Percentiles rank a stretch among this genome's conserved stretches.
These are phyloP conservation scores for Bicyclus anynana DNA, from an alignment of 1,140 invertebrate genomes.

Conservation along the genomic window DNA sequence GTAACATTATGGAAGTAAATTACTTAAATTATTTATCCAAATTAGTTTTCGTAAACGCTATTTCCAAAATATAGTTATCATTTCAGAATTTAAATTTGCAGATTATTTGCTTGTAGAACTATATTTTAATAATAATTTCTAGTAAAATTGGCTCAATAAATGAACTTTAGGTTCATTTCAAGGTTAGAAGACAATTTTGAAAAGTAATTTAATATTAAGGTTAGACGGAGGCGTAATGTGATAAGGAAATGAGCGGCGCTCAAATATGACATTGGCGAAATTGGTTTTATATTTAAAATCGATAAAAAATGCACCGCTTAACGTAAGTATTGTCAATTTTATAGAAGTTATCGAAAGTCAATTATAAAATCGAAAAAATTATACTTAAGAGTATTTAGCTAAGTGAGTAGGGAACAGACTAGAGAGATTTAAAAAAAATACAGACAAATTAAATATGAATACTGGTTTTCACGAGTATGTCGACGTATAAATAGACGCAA, in stretches of 20 bases:
- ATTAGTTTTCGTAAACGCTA: background rate
- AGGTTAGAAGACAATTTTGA: background rate
- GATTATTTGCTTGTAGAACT: too few species aligned
- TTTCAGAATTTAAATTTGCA: too few species aligned
- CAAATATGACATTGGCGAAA: background rate
- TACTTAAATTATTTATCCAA: conserved; percentile 25
- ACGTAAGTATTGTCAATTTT: background rate
- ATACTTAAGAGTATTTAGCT: too few species aligned
- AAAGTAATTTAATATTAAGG: background rate
- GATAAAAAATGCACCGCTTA: background rate
- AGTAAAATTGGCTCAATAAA: too few species aligned
- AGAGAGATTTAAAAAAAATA: too few species aligned
- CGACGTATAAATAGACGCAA: too few species aligned
- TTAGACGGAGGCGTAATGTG: background rate
- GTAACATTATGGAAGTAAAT: conserved; percentile 17
- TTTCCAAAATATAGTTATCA: too few species aligned
- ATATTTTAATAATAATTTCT: too few species aligned
- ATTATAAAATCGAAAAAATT: too few species aligned
- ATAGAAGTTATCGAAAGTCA: background rate
- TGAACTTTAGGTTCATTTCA: background rate
- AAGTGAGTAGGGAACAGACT: too few species aligned
- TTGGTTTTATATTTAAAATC: background rate
- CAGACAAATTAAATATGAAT: too few species aligned
- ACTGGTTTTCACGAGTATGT: too few species aligned
- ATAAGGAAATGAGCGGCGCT: background rate